Percentiles rank a stretch among this genome's conserved stretches.
Evolutionary conservation across 2,113 vertebrate genomes (phyloP).

Genomic region (Oenanthe melanoleuca): DNA sequence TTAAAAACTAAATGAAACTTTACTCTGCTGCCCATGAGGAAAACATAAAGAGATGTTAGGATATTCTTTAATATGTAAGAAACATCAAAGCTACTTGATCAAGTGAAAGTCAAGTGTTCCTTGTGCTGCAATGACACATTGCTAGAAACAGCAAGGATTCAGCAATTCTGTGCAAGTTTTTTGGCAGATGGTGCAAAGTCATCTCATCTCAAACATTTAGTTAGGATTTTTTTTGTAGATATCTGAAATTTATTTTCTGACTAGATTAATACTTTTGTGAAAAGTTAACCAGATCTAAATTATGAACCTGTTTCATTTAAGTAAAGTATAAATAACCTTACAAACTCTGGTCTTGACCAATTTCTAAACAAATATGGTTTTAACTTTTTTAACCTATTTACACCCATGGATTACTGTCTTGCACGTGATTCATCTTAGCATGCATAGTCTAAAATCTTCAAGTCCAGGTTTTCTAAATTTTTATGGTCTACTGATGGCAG

Average conservation of each 20-base stretch:
- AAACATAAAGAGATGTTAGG: background rate
- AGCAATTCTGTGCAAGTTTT: background rate
- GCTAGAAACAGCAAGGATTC: background rate
- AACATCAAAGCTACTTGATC: background rate
- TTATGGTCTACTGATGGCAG: slow-evolving; percentile 35
- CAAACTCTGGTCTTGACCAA: background rate
- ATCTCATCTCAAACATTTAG: background rate
- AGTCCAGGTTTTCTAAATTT: background rate
- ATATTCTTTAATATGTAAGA: background rate
- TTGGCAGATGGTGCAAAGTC: background rate
- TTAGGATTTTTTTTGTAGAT: background rate
- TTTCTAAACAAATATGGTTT: background rate
- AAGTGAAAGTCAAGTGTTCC: background rate
- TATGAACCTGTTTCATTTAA: background rate
- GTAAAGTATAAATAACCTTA: background rate
- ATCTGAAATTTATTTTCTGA: background rate
- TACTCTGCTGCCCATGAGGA: background rate
- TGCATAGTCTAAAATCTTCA: background rate
- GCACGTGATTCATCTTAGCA: slow-evolving; percentile 42
- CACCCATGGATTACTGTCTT: slow-evolving; percentile 13
- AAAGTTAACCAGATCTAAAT: background rate
- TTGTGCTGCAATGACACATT: background rate
- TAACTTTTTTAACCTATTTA: background rate
- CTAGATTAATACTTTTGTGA: background rate
- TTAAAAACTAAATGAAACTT: background rate